Base-by-base conservation (phyloP, 2,797 vertebrate species). In the Octomys mimax region DNA sequence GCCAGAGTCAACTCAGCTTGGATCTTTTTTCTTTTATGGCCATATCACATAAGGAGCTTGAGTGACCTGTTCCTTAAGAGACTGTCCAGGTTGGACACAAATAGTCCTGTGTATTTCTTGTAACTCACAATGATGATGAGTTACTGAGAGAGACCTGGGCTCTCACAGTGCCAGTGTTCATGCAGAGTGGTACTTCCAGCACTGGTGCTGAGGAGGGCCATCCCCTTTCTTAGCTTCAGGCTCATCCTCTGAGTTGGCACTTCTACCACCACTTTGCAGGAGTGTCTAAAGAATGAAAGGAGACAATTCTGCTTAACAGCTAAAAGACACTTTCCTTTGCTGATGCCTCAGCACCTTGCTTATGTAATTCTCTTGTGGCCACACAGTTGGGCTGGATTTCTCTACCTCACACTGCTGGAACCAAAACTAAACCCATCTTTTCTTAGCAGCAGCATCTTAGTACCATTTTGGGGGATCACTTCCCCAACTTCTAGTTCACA, bases 371-470 rank as follows among this genome's bases (percentile, higher is more conserved):
- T 14, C 22, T 61, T 42, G 33, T 16, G 19, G 4, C 18, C 28
- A 14, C 66, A 36, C 9, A 0, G 19, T 0, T 28, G 31, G 26
- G 22, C 64, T 61, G 13, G 6, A 24, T n/a, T 68, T 66, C 52
- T 39, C 54, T 46, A 4, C 28, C 14, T 57, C 9, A 22, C 3
- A 9, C 5, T 24, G 26, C 0, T 24, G 8, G 21, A 0, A 10
- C n/a, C 73, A 28, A 57, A 66, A 26, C 3, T 9, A 10, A 8
- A 46, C 68, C 11, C 61, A 1, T 19, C 33, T 6, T 14, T 42
- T 31, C 10, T 0, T 5, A 21, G 10, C 1, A 36, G 33, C 19
- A n/a, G 2, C 57, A 6, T 59, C 9, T 21, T 59, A 21, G 84
- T 5, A 14, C 10, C 19, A 6, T 3, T 3, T 49, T 22, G 19